Evolutionary conservation across 2,113 vertebrate species (phyloP), one percentile per base, ranked within the genome.

Genomic region (Oxyura jamaicensis): DNA sequence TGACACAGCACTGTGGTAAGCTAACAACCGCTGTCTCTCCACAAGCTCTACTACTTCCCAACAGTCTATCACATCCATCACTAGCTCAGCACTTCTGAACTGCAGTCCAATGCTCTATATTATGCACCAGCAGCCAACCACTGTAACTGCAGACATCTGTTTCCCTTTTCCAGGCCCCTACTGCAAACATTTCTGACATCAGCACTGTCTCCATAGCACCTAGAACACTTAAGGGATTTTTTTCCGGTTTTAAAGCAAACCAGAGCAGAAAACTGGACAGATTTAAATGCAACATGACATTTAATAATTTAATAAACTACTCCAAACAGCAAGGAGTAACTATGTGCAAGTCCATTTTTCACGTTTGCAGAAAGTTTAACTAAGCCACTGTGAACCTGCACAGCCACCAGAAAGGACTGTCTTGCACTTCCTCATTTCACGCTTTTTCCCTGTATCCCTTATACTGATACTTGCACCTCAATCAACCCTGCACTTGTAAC

Each of bases 291-390:
- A 95, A 83, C 86, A 96, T 91, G 95, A 91, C 76, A 93, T 93
- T 93, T 85, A 94, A 93, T 90, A 97, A 97, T 95, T 94, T 65
- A 91, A 95, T 91, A 83, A 95, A 88, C 46, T 96, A 85, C 62
- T 86, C 39, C 75, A 86, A 90, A 88, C n/a, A 33, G 52, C 56
- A 81, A 94, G 48, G 58, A 90, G 48, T 91, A 94, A 86, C 90
- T 60, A 79, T 53, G 59, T 80, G 28, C 59, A 82, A 81, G 83
- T 50, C 19, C 25, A 72, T 83, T 91, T 90, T 83, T 90, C 52
- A 31, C 48, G 3, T 52, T 90, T 60, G 91, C 39, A 73, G 26
- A 86, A 91, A 77, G 86, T 71, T 60, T 75, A 41, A 58, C 62
- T 82, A 19, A 3, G 60, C 8, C 65, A 59, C 2, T 3, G 26